Evolutionary conservation across 2,113 vertebrate species (phyloP), one percentile per base, ranked within the genome.

Genomic region (Crocuta crocuta): DNA sequence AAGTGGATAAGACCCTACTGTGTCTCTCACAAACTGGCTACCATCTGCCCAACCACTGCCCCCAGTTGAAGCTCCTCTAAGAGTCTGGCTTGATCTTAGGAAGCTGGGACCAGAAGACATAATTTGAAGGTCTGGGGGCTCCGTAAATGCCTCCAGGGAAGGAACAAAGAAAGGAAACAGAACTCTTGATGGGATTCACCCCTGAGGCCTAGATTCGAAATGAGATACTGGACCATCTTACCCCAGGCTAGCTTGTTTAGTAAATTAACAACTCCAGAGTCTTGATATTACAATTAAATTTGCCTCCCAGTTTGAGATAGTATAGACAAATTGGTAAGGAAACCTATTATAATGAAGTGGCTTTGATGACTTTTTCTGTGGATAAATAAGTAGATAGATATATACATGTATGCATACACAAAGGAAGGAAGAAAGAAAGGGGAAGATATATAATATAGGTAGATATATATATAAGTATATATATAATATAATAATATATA

Each of bases 271-370:
- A 55, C 23, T 91, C 80, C 35, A 84, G 74, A 87, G 9, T 53
- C 50, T 43, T 58, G n/a, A 43, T 13, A 26, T 48, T 58, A 48
- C 55, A 71, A 39, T n/a, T 24, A 33, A 84, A n/a, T 82, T 81
- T 43, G n/a, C 65, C 11, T 96, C 7, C 43, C 13, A 28, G 2
- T 80, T 88, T 94, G 68, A 85, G 74, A 68, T 66, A 48, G 58
- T 92, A 71, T 15, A 91, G 31, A 35, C 39, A 94, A 97, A 90
- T 28, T 89, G 28, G 45, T 53, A 13, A 10, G 45, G n/a, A 97
- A 43, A 21, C 28, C 1, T 78, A 80, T 53, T 85, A 61, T 39
- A 86, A 68, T 83, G 31, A 84, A 97, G 96, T 43, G 39, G 23
- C 0, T 48, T 94, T 11, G 17, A 45, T 85, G 73, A 10, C 17